Percentiles rank a stretch among this genome's conserved stretches.
phyloP scores from a whole-genome alignment of 2,888 invertebrate species.

The Ochropleura plecta region DNA sequence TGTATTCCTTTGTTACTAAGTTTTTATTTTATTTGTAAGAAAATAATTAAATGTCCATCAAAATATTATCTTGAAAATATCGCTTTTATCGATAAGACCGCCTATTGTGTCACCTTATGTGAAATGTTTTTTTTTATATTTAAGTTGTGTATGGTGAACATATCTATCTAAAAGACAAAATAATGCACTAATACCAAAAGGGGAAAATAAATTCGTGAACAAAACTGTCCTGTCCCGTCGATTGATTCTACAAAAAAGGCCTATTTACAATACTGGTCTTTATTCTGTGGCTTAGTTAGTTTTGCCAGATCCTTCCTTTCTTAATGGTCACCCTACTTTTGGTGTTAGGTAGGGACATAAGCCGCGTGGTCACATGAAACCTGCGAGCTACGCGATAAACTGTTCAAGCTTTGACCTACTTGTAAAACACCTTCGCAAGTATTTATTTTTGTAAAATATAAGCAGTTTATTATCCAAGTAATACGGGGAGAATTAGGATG shows the following conservation, averaged over 20 bases:
- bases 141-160: no score
- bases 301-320: no score
- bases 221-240: background rate
- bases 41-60: no score
- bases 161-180: background rate
- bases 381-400: slow-evolving; percentile 18
- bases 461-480: slow-evolving; percentile 15
- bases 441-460: slow-evolving; percentile 17
- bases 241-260: background rate
- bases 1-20: no score
- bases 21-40: no score
- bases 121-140: no score
- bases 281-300: background rate
- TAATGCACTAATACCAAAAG: background rate
- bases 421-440: slow-evolving; percentile 10
- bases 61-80: no score
- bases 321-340: background rate
- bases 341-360: slow-evolving; percentile 1
- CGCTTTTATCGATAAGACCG: no score
- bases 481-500: background rate
- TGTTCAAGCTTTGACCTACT: slow-evolving; percentile 19
- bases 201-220: background rate
- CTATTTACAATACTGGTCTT: background rate
- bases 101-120: no score
- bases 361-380: slow-evolving; percentile 16